phyloP scores from a whole-genome alignment of 2,888 invertebrate species.

The Cheilosia vernalis region DNA sequence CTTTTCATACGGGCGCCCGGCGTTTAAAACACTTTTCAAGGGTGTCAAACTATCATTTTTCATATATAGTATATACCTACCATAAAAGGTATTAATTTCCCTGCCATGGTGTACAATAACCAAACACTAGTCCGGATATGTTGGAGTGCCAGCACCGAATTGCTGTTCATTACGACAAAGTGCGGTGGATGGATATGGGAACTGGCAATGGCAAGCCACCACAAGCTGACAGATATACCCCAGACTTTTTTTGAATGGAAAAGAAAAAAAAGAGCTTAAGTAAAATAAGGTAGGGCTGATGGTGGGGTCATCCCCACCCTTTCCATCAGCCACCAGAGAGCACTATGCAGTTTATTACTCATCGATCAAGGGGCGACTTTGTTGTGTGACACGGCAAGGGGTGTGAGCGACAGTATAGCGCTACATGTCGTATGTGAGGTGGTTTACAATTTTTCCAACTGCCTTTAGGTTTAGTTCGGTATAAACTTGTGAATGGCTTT shows the following conservation, averaged over 20 bases:
- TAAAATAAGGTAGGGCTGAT: conserved; percentile 63
- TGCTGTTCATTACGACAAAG: conserved; percentile 59
- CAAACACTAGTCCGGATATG: conserved; percentile 21
- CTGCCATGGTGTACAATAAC: conserved; percentile 15
- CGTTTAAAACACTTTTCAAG: conserved; percentile 52
- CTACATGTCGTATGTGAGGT: conserved; percentile 30
- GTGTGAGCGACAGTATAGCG: conserved; percentile 33
- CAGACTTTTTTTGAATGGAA: not conserved
- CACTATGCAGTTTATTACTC: conserved; percentile 56
- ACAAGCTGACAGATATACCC: conserved; percentile 40
- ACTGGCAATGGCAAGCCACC: conserved; percentile 36
- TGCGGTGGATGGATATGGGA: conserved; percentile 31
- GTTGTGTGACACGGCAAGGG: conserved; percentile 54
- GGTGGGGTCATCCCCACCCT: conserved; percentile 67
- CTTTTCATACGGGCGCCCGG: conserved; percentile 38
- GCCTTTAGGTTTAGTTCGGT: conserved; percentile 80
- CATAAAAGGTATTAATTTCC: conserved; percentile 64
- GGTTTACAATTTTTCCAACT: conserved; percentile 78
- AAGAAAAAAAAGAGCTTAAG: not conserved
- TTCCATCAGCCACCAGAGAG: conserved; percentile 14
- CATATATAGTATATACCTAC: conserved; percentile 5
- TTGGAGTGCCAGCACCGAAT: conserved; percentile 20
- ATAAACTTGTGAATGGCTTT: conserved; percentile 80
- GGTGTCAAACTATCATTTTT: conserved; percentile 60
- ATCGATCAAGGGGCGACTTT: conserved; percentile 67